Evolutionary conservation across 1,140 invertebrate species (phyloP).

Genomic region (Drosophila sp.): DNA sequence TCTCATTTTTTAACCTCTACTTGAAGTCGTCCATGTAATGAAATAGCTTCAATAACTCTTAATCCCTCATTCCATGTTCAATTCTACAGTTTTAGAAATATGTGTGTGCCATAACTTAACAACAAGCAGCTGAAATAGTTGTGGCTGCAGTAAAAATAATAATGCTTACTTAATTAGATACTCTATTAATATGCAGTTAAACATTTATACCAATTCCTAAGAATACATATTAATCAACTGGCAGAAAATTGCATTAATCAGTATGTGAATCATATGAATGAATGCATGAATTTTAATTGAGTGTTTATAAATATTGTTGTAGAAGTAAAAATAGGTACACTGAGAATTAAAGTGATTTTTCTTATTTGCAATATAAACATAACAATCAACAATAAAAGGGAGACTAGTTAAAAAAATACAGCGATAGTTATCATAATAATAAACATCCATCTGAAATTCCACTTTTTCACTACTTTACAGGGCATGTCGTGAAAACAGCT

Average conservation of each 20-base stretch:
- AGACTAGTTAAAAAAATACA: no score
- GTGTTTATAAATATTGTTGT: not conserved
- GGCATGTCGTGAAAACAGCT: not conserved
- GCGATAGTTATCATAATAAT: no score
- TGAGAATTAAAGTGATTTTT: not conserved
- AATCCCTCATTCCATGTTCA: constrained; percentile 5
- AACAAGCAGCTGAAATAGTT: constrained; percentile 25
- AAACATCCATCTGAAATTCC: no score
- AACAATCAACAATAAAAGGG: no score
- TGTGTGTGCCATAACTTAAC: constrained; percentile 20
- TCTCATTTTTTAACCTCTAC: constrained; percentile 12
- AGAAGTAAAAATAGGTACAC: no score
- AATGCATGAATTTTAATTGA: not conserved
- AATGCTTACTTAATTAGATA: not conserved
- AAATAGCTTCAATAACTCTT: constrained; percentile 9
- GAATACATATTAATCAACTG: not conserved
- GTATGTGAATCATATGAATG: not conserved
- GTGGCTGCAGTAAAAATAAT: constrained; percentile 1
- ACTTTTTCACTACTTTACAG: not conserved
- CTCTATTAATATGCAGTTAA: not conserved
- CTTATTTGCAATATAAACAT: no score
- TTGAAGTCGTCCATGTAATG: constrained; percentile 20
- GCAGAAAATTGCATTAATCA: not conserved
- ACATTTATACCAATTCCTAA: not conserved
- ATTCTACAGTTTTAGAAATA: constrained; percentile 8